phyloP scores from a whole-genome alignment of 1,140 invertebrate genomes.

The Drosophila teissieri region DNA sequence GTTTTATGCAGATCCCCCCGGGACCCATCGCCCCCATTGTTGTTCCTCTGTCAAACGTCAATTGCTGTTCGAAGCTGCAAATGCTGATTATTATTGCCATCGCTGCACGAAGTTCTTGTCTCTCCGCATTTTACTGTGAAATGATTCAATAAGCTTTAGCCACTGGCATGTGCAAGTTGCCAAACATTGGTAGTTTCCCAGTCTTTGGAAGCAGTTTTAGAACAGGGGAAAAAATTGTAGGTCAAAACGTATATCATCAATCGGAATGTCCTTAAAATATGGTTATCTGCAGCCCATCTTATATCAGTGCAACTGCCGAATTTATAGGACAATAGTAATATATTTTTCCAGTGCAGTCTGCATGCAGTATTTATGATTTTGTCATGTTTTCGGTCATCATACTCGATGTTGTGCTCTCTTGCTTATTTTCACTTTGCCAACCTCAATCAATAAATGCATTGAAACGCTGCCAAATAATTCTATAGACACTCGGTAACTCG shows the following conservation, averaged over 20 bases:
- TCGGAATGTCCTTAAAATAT: too few relatives aligned
- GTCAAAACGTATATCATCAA: too few relatives aligned
- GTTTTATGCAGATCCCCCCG: constrained; percentile 6
- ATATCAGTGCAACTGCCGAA: too few relatives aligned
- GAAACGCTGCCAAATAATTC: constrained; percentile 63
- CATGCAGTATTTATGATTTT: constrained; percentile 27
- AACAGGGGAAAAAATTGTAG: constrained; percentile 15
- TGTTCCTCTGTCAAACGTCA: constrained; percentile 54
- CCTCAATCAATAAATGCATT: constrained; percentile 70
- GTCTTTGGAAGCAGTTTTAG: background rate
- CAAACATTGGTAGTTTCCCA: constrained; percentile 36
- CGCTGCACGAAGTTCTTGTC: constrained; percentile 24
- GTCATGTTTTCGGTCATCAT: constrained; percentile 17
- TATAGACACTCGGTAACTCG: constrained; percentile 37
- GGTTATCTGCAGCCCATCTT: too few relatives aligned
- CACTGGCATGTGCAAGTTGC: constrained; percentile 44
- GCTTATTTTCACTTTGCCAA: constrained; percentile 38
- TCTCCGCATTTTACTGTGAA: constrained; percentile 29
- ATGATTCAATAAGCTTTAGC: constrained; percentile 72
- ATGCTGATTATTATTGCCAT: constrained; percentile 60
- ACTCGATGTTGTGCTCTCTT: constrained; percentile 17
- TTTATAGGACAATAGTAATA: too few relatives aligned
- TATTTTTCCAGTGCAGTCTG: constrained; percentile 21
- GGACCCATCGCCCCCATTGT: constrained; percentile 7
- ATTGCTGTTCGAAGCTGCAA: constrained; percentile 55